Base-by-base conservation (phyloP, 2,113 vertebrate genomes). In the Mirza zaza region DNA sequence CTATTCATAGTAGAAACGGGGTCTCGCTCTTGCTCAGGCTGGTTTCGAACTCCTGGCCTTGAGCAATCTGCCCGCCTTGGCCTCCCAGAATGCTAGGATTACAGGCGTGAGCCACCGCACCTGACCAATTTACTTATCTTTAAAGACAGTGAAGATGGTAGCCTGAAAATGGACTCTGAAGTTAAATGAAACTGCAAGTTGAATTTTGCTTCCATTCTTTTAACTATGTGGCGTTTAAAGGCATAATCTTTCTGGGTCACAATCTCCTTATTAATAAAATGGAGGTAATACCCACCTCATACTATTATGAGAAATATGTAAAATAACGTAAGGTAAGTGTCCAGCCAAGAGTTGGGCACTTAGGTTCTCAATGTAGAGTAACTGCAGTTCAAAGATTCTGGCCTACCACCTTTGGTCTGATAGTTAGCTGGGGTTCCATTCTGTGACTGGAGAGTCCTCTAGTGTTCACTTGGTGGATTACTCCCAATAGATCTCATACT, bases 391-490 rank as follows among this genome's bases (percentile, higher is more conserved):
- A n/a, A 55, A n/a, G 32, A 55, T 79, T 79, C 18, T 32, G 50
- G 50, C 32, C 50, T n/a, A 77, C 29, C 45, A 21, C 50, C 5
- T 5, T 36, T 9, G 25, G 68, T n/a, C 8, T 55, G 42, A 48
- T 14, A 23, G 10, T 67, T 50, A 65, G 39, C 11, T 86, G 18
- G 10, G 63, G 39, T 90, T 87, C 39, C 57, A 79, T 23, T 76
- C 75, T 91, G 59, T 90, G 96, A 89, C 52, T 61, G 73, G 92
- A 95, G 83, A 75, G 86, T 83, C 91, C 96, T 97, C 97, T 73
- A 67, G 90, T 92, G 97, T 84, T 97, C 68, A 89, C 8, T 67
- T 1, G 34, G 15, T 90, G 70, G 83, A 76, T 81, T 90, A 71
- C 93, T 88, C 20, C 23, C 3, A 50, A 11, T 18, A 86, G 70